Evolutionary conservation across 2,888 invertebrate genomes (phyloP).

Genomic region (Tillus elongatus): DNA sequence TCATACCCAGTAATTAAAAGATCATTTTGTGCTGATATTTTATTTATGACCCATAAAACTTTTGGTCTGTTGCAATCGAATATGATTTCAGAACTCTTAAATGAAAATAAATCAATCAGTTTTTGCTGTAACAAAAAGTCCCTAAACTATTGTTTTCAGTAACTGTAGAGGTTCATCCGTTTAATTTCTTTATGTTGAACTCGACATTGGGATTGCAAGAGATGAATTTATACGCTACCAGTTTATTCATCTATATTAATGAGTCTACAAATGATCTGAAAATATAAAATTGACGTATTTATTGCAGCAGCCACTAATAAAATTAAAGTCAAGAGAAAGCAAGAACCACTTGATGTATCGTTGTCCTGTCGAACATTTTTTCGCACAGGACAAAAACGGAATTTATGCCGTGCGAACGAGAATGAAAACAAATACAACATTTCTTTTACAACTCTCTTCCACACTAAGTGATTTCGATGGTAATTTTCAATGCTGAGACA

Average conservation of each 20-base stretch:
- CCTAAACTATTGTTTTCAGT: too few relatives aligned
- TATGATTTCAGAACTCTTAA: too few relatives aligned
- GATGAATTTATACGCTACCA: constrained; percentile 3
- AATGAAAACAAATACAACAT: constrained; percentile 36
- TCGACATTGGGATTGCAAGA: too few relatives aligned
- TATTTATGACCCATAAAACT: too few relatives aligned
- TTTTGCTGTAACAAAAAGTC: too few relatives aligned
- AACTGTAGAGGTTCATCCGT: too few relatives aligned
- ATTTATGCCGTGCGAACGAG: constrained; percentile 38
- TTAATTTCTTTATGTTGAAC: too few relatives aligned
- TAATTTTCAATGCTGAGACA: constrained; percentile 14
- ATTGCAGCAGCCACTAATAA: background rate
- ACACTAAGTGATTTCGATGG: constrained; percentile 16
- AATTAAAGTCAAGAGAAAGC: constrained; percentile 8
- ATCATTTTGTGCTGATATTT: too few relatives aligned
- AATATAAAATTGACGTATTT: constrained; percentile 5
- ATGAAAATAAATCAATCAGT: too few relatives aligned
- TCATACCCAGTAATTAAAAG: too few relatives aligned
- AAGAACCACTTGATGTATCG: constrained; percentile 25
- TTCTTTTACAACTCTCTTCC: constrained; percentile 26
- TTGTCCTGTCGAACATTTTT: constrained; percentile 24
- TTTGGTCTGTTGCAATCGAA: too few relatives aligned
- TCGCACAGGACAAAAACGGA: constrained; percentile 27
- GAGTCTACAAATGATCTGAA: constrained; percentile 3
- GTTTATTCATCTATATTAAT: constrained; percentile 5